phyloP scores from a whole-genome alignment of 2,113 vertebrate genomes.

The Orthonyx spaldingii region DNA sequence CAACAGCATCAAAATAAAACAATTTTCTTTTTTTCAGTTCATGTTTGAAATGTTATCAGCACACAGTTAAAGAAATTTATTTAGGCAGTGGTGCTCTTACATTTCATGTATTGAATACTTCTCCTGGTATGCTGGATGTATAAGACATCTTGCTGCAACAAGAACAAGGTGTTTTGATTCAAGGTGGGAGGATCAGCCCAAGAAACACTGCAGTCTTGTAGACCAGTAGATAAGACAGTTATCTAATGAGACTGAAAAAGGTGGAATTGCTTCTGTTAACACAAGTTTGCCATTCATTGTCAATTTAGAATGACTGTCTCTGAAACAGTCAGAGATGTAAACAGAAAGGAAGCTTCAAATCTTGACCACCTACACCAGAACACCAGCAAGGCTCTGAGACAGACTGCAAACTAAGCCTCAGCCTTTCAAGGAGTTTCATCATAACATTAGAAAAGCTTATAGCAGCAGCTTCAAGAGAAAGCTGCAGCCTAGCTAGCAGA shows the following conservation, averaged over 20 bases:
- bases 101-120: background rate
- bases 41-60: background rate
- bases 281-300: background rate
- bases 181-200: background rate
- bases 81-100: background rate
- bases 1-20: background rate
- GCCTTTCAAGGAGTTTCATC: background rate
- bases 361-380: background rate
- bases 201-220: background rate
- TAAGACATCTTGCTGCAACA: background rate
- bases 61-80: background rate
- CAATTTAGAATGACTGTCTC: background rate
- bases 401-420: background rate
- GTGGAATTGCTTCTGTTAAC: background rate
- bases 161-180: background rate
- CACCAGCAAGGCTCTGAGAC: background rate
- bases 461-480: background rate
- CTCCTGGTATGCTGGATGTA: background rate
- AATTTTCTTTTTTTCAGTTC: background rate
- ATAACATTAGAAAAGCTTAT: background rate
- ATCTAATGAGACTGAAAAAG: background rate
- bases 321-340: background rate
- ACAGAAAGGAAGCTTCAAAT: background rate
- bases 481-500: background rate
- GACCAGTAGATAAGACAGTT: background rate